Evolutionary conservation across 2,113 vertebrate species (phyloP).

Genomic region (Alethe diademata): DNA sequence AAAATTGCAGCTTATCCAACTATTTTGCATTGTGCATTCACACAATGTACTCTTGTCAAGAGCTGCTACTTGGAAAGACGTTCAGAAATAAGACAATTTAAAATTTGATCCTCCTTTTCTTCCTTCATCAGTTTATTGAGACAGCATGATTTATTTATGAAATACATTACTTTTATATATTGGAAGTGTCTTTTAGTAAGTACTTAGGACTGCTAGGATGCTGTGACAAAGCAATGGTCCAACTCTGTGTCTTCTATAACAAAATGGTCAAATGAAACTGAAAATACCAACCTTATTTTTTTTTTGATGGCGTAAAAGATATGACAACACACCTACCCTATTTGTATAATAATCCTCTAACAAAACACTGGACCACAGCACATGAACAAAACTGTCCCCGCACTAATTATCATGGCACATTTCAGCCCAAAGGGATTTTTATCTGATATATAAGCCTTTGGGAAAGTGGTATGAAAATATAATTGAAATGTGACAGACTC

Average conservation of each 20-base stretch:
- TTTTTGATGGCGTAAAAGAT: neutral
- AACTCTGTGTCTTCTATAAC: neutral
- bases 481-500: conserved; percentile 28
- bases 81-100: neutral
- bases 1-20: neutral
- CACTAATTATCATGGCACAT: neutral
- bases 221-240: neutral
- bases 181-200: neutral
- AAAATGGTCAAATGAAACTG: neutral
- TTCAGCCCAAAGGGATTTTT: neutral
- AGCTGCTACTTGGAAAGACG: neutral
- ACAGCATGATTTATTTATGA: neutral
- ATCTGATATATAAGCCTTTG: neutral
- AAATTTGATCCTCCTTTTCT: neutral
- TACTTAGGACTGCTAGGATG: neutral
- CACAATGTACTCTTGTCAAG: rapidly evolving
- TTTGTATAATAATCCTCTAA: neutral
- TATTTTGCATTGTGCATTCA: neutral
- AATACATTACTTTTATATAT: neutral
- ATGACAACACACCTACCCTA: neutral
- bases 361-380: neutral
- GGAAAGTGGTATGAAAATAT: neutral
- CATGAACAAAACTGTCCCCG: neutral
- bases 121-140: neutral
- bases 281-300: neutral